Base-by-base conservation (phyloP, 2,113 vertebrate genomes). In the Galeopterus variegatus region DNA sequence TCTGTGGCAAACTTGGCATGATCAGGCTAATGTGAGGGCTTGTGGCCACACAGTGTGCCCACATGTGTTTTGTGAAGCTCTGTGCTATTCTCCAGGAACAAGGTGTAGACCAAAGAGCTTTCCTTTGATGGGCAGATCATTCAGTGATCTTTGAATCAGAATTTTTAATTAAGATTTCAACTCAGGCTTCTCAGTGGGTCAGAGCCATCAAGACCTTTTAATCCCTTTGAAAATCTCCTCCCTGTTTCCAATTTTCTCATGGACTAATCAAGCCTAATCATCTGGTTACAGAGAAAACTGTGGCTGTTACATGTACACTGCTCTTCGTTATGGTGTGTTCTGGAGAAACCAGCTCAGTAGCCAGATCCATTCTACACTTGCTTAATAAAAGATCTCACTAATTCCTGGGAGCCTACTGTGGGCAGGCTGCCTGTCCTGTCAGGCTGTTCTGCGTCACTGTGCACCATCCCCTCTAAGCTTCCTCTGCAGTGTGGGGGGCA, bases 1-100 rank as follows among this genome's bases (percentile, higher is more conserved):
- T 92, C 96, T 60, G 60, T 73, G 62, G 28, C 91, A 75, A 21
- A 41, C 26, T 88, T 96, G 80, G 31, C 81, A 24, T 96, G 90
- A 84, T 73, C 70, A 48, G 48, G 86, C 94, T 69, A 45, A 1
- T 79, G 17, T 28, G 77, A 64, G 45, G 28, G 90, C 56, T 84
- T 86, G 19, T 60, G 65, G 58, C 80, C 73, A 94, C 31, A 52
- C 0, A 6, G 3, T 56, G 0, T 75, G 31, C 72, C 73, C 72
- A 26, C 1, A 18, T n/a, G 33, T 56, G 15, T n/a, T 21, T 76
- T 85, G 3, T 56, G 24, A 88, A 36, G 31, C 62, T 77, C 75
- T 80, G 26, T 50, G n/a, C 73, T 60, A 0, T 76, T 85, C 92
- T 86, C 90, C 90, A 76, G 75, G 67, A 90, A 11, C 41, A 41